These are phyloP conservation scores for Ganaspis brasiliensis DNA, from an alignment of 2,888 invertebrate genomes.

Conservation along the genomic window DNA sequence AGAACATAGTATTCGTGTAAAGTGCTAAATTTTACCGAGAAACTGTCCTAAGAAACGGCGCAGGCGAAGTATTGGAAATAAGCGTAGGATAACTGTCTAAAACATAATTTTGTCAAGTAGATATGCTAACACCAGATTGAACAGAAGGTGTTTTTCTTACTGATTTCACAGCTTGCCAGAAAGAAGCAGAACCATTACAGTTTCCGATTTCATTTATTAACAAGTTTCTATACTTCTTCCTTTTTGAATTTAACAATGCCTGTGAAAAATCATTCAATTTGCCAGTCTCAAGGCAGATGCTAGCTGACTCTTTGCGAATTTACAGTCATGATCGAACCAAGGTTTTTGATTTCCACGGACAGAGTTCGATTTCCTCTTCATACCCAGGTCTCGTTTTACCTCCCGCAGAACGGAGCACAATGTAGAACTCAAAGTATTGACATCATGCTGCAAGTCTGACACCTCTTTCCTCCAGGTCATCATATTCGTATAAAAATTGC, in stretches of 20 bases:
- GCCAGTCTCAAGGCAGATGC: background rate
- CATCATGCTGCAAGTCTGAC: background rate
- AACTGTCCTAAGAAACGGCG: no score
- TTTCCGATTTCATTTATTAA: background rate
- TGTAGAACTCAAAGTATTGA: background rate
- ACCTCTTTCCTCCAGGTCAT: background rate
- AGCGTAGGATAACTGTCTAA: no score
- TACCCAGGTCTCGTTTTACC: background rate
- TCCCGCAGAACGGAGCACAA: background rate
- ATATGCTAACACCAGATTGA: no score
- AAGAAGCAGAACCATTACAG: background rate
- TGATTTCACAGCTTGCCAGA: background rate
- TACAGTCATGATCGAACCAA: background rate
- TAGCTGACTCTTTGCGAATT: background rate
- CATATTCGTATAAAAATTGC: background rate
- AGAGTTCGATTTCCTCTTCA: background rate
- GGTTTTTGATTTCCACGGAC: background rate
- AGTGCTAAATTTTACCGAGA: background rate
- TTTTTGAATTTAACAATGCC: background rate
- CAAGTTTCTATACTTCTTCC: background rate
- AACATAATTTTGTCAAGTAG: no score
- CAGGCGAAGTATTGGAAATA: no score
- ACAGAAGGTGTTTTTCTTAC: background rate
- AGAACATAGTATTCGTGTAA: no score
- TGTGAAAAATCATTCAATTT: background rate